These are phyloP conservation scores for Hermaeophaga mercurialis DNA, from an alignment of 2,888 invertebrate genomes.

Conservation along the genomic window DNA sequence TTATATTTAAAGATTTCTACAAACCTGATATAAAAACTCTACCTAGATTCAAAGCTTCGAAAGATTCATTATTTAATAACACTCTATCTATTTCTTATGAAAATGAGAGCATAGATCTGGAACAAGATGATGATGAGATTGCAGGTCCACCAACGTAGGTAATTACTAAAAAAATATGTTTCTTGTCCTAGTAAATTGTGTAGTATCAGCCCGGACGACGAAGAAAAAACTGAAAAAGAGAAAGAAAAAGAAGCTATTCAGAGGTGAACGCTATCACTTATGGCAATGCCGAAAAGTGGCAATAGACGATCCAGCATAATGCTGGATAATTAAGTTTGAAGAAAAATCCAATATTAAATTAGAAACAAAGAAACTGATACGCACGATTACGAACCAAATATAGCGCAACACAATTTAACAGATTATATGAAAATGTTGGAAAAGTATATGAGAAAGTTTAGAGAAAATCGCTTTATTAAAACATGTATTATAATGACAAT, in stretches of 20 bases:
- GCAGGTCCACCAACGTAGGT: constrained; percentile 19
- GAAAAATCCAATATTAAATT: too few species aligned
- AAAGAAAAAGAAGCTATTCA: constrained; percentile 26
- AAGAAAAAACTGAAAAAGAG: constrained; percentile 10
- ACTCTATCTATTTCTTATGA: neutral
- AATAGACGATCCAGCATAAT: too few species aligned
- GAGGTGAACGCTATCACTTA: too few species aligned
- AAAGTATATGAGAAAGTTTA: too few species aligned
- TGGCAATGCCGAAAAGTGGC: too few species aligned
- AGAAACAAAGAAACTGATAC: too few species aligned
- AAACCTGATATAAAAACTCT: constrained; percentile 39
- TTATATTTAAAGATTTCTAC: constrained; percentile 35
- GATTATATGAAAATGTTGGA: too few species aligned
- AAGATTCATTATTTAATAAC: constrained; percentile 1
- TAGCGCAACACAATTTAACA: too few species aligned
- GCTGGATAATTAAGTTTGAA: too few species aligned
- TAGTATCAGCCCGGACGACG: constrained; percentile 1
- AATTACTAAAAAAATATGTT: constrained; percentile 5
- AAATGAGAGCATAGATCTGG: neutral
- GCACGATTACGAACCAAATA: too few species aligned
- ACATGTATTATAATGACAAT: too few species aligned
- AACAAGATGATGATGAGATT: neutral
- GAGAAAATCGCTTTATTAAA: too few species aligned
- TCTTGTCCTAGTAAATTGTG: constrained; percentile 23
- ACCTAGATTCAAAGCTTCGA: constrained; percentile 37